Conservation (phyloP, 2,797 vertebrate genomes). For the Sebastes hubbsi region DNA sequence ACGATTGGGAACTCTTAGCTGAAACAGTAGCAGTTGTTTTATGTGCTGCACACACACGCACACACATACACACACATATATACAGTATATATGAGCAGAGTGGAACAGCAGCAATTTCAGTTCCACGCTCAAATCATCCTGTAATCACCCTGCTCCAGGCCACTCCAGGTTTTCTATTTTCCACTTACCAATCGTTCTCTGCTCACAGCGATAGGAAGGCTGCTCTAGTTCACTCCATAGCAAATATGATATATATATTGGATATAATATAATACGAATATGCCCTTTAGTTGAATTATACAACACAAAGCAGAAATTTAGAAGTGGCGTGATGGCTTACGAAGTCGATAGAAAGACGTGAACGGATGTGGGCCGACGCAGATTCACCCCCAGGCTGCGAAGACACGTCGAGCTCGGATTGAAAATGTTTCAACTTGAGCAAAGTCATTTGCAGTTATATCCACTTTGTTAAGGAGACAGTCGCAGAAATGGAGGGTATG, state of each 20-base stretch:
- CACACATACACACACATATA: not conserved
- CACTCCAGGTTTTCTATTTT: slow-evolving; percentile 60
- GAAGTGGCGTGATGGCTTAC: not conserved
- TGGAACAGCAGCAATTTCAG: slow-evolving; percentile 53
- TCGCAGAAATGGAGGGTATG: not conserved
- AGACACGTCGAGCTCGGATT: not conserved
- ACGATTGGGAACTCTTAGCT: slow-evolving; percentile 14
- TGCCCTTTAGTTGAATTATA: slow-evolving; percentile 42
- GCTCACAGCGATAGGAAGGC: slow-evolving; percentile 21
- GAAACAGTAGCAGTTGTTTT: slow-evolving; percentile 42
- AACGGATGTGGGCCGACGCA: not conserved
- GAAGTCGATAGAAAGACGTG: not conserved
- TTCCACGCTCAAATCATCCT: slow-evolving; percentile 54
- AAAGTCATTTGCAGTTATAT: slow-evolving; percentile 12
- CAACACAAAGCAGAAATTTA: slow-evolving; percentile 18
- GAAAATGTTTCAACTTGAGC: not conserved
- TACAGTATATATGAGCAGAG: not conserved
- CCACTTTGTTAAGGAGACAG: slow-evolving; percentile 7
- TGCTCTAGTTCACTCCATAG: slow-evolving; percentile 16
- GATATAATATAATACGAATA: not conserved
- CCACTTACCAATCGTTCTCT: slow-evolving; percentile 29
- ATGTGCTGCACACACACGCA: slow-evolving; percentile 11
- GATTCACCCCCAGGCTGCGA: not conserved
- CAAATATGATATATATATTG: slow-evolving; percentile 12
- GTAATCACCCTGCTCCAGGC: slow-evolving; percentile 64